Evolutionary conservation across 2,888 invertebrate species (phyloP).

Genomic region (Phyllotreta cruciferae): DNA sequence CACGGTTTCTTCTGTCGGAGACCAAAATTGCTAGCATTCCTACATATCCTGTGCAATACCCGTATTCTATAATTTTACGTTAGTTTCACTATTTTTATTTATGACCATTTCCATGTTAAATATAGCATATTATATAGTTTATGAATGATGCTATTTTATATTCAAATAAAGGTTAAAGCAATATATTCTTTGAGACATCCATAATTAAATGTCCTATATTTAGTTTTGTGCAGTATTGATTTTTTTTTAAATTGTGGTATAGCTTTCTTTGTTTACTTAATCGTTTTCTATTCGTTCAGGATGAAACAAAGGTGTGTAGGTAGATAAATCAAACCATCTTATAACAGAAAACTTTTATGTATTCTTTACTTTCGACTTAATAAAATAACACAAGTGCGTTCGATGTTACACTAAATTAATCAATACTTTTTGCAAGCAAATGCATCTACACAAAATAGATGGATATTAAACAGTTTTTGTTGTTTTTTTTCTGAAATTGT

Average conservation of each 20-base stretch:
- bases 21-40: conserved; percentile 59
- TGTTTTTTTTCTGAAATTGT: conserved; percentile 42
- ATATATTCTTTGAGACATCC: no score
- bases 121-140: conserved; percentile 52
- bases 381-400: conserved; percentile 58
- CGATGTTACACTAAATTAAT: conserved; percentile 60
- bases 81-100: conserved; percentile 48
- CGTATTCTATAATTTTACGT: conserved; percentile 42
- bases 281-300: neutral
- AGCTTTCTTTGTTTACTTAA: neutral
- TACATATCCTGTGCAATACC: conserved; percentile 55
- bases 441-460: conserved; percentile 60
- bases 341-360: conserved; percentile 56
- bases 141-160: conserved; percentile 51
- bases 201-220: neutral
- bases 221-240: neutral
- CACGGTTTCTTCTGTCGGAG: conserved; percentile 53
- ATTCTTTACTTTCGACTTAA: conserved; percentile 51
- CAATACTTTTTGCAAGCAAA: conserved; percentile 58
- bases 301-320: conserved; percentile 1
- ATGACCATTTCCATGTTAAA: conserved; percentile 42
- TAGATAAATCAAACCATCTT: conserved; percentile 28
- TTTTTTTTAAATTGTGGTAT: neutral
- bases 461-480: conserved; percentile 47
- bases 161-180: conserved; percentile 38